phyloP scores from a whole-genome alignment of 2,797 vertebrate species.

The Pipistrellus nathusii region DNA sequence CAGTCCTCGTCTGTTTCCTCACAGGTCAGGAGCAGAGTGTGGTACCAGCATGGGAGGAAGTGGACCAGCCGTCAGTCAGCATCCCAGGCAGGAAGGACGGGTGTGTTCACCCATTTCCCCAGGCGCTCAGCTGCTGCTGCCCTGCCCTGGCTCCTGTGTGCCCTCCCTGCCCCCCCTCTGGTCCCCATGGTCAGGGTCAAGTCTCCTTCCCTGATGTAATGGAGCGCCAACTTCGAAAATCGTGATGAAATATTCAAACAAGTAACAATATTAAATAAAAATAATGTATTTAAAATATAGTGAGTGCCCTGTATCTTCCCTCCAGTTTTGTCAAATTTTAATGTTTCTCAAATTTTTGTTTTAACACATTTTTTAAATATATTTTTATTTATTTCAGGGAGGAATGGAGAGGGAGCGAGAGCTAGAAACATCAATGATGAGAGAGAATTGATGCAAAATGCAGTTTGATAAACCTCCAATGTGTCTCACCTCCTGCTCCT shows the following conservation, averaged over 20 bases:
- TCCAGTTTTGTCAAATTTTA: not conserved
- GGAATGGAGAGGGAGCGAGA: no score
- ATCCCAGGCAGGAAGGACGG: not conserved
- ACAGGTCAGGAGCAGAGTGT: not conserved
- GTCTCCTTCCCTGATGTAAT: not conserved
- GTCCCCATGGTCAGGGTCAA: not conserved
- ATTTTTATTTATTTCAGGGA: no score
- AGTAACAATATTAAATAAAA: not conserved
- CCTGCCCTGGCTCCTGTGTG: not conserved
- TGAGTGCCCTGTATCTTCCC: not conserved
- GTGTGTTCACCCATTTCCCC: not conserved
- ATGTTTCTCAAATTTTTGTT: conserved; percentile 40
- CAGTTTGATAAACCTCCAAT: no score
- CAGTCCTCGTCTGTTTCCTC: not conserved
- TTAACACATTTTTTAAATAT: not conserved
- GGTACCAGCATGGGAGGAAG: not conserved
- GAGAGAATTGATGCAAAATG: no score
- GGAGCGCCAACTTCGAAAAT: not conserved
- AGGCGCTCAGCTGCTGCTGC: not conserved
- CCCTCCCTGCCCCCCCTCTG: not conserved
- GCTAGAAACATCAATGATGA: no score
- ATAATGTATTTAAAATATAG: not conserved
- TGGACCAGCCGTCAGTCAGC: not conserved
- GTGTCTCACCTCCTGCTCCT: no score
- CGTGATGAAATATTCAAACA: not conserved